Percentiles rank a stretch among this genome's conserved stretches.
Evolutionary conservation across 2,888 invertebrate species (phyloP).

Genomic region (Macrosiphum euphorbiae): DNA sequence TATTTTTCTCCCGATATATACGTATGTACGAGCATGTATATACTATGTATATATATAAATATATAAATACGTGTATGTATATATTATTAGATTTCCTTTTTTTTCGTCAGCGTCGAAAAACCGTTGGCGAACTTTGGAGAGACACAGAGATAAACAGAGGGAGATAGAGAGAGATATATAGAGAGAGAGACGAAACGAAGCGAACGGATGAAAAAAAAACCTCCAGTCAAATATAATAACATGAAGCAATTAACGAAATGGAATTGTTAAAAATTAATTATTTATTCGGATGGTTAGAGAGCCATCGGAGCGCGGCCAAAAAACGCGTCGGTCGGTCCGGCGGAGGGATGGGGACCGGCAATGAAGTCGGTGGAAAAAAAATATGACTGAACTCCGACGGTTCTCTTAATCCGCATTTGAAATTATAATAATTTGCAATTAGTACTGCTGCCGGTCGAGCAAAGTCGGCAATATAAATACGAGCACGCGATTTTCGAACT

Average conservation of each 20-base stretch:
- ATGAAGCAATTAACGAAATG: constrained; percentile 63
- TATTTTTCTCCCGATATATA: constrained; percentile 9
- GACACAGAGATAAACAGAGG: neutral
- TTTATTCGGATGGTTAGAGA: constrained; percentile 61
- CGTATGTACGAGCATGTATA: neutral
- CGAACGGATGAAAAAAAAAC: constrained; percentile 15
- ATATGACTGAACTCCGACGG: constrained; percentile 46
- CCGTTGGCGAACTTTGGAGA: neutral
- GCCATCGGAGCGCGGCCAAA: constrained; percentile 36
- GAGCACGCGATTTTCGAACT: constrained; percentile 17
- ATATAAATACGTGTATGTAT: neutral
- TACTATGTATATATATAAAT: neutral
- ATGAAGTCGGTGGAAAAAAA: constrained; percentile 1
- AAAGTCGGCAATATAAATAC: constrained; percentile 32
- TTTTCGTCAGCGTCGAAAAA: constrained; percentile 13
- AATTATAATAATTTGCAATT: constrained; percentile 64
- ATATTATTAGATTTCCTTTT: constrained; percentile 17
- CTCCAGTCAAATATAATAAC: constrained; percentile 53
- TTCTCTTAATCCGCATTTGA: constrained; percentile 57
- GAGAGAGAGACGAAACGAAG: constrained; percentile 35
- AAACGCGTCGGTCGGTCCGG: neutral
- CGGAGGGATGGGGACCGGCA: neutral
- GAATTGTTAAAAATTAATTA: constrained; percentile 64
- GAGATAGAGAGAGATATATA: neutral
- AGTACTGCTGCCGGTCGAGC: constrained; percentile 27